Evolutionary conservation across 2,113 vertebrate genomes (phyloP).

Genomic region (Trematocara unimaculatum): DNA sequence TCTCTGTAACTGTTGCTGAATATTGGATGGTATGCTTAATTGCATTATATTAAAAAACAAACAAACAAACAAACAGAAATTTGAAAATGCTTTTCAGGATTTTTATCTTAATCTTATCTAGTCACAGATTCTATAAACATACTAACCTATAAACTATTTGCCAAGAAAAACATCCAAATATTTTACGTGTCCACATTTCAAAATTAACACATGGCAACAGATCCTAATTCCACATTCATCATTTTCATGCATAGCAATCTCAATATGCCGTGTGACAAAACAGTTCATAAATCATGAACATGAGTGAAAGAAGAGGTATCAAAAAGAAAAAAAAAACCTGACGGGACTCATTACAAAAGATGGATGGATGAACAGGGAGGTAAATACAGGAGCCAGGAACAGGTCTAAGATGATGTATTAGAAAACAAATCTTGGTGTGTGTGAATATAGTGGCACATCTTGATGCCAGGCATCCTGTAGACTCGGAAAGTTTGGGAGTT

Average conservation of each 20-base stretch:
- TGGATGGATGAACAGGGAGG: slow-evolving; percentile 56
- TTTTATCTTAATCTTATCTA: background rate
- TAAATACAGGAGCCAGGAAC: slow-evolving; percentile 38
- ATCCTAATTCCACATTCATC: background rate
- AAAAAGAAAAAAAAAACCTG: background rate
- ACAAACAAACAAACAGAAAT: background rate
- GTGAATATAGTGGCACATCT: background rate
- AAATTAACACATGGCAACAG: background rate
- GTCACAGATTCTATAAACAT: background rate
- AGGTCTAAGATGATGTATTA: slow-evolving; percentile 16
- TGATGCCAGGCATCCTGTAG: background rate
- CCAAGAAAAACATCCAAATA: background rate
- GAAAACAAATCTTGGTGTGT: background rate
- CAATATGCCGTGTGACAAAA: slow-evolving; percentile 32
- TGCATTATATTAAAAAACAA: slow-evolving; percentile 4
- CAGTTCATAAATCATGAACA: slow-evolving; percentile 66
- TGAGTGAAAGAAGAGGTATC: slow-evolving; percentile 31
- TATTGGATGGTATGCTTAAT: background rate
- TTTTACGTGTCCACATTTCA: background rate
- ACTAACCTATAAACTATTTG: background rate
- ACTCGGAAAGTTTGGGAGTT: background rate
- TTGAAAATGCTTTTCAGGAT: background rate
- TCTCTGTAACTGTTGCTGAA: background rate
- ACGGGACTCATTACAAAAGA: slow-evolving; percentile 61
- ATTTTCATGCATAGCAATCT: slow-evolving; percentile 24